Base-by-base conservation (phyloP, 2,113 vertebrate species). In the Larimichthys polyactis region DNA sequence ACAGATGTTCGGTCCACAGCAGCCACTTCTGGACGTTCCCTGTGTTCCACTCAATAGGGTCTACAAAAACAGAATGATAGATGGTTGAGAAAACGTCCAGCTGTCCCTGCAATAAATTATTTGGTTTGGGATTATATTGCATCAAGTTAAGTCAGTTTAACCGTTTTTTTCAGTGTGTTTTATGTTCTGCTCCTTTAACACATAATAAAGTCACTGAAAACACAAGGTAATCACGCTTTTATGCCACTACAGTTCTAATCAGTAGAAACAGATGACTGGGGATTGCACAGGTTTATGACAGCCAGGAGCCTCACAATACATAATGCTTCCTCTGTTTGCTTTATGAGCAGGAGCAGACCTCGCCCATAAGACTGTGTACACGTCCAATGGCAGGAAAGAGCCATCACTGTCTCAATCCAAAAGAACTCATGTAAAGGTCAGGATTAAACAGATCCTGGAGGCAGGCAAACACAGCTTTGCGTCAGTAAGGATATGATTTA, bases 11-110 rank as follows among this genome's bases (percentile, higher is more conserved):
- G 0, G 97, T 99, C 98, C 98, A 99, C 82, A 99, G 92, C 76
- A 99, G 95, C 98, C 98, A 99, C 93, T 99, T 99, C 95, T 99
- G 98, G 66, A 98, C 98, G 0, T 99, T 97, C 14, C 96, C 94
- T 0, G 94, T 94, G 91, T 94, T 98, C 98, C 98, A 99, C 88
- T 98, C 97, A 24, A 88, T 93, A 0, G 98, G 98, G 71, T 99
- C 98, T 99, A 81, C 3, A 27, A 64, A 14, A 69, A 77, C 11
- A 36, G 52, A 27, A 14, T 27, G 59, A 63, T 1, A 27, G 46
- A 71, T 17, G 0, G n/a, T 22, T 79, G 82, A 73, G 75, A 87
- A 83, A 72, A 67, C n/a, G 10, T 3, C 6, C 4, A 4, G 17
- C 52, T 40, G 11, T 11, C 8, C 5, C 4, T 7, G 17, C 52